Evolutionary conservation across 2,888 invertebrate species (phyloP), one percentile per base, ranked within the genome.

Genomic region (Leucophenga montana): DNA sequence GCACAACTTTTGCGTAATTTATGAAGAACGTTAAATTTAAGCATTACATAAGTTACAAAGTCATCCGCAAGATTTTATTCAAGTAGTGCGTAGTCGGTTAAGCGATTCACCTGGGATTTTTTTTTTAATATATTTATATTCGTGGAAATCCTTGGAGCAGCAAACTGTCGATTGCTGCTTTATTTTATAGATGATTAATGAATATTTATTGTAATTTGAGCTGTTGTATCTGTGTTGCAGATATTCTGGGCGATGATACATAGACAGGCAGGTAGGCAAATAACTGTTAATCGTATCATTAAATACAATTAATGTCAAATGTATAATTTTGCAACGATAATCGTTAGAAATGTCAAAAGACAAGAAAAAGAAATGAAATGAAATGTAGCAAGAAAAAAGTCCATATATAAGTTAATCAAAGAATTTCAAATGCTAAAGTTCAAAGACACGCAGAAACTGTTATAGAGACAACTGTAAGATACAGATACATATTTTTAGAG

Each of bases 271-370:
- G 8, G 1, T 14, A 33, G 33, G 31, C 16, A 33, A 39, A 69
- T 83, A 83, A 83, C 83, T 80, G 81, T 81, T 77, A 73, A 73
- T 71, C 65, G 71, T 73, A 77, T 78, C 81, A 83, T 81, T 83
- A 83, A 78, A 77, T 77, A 72, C 78, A 83, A 81, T 81, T 81
- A 81, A 78, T 77, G 81, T 79, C 81, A 75, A 56, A 81, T 81
- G 75, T 27, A 56, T 72, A 70, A 48, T 44, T 46, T 14, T 13
- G 22, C 11, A 11, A 46, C 62, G 16, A 18, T 62, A 44, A 44
- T 46, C n/a, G n/a, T n/a, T n/a, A n/a, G 46, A 46, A 27, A 56
- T 27, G 62, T 65, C 27, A 39, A 39, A 39, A 39, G 8, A 39
- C 8, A 39, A 39, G 11, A 3, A 39, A 11, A 39, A 39, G 8